Base-by-base conservation (phyloP, 2,113 vertebrate genomes). In the Corythornis cristatus region DNA sequence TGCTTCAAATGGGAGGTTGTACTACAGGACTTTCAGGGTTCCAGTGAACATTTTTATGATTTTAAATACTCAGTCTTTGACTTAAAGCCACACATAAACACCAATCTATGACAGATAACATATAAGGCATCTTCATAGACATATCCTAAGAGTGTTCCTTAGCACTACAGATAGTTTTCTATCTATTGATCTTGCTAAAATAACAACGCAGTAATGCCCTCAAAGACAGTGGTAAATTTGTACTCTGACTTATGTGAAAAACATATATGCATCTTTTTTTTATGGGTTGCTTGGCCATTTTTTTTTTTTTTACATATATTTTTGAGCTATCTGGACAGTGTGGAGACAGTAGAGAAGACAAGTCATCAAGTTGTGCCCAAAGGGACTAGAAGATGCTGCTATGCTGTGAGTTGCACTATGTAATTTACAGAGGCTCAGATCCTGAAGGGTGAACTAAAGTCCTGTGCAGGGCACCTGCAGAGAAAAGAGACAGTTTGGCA, bases 271-370 rank as follows among this genome's bases (percentile, higher is more conserved):
- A 9, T 58, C 15, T 35, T 78, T 56, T 56, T 48, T 77, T 45
- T 2, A 3, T 53, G 31, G 14, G 11, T 76, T 56, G 31, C 7
- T 31, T 50, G 5, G 12, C 9, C 5, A 28, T 48, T 51, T 60
- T n/a, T 37, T 8, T 1, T 10, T 15, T 37, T 8, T 1, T 10
- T 15, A 1, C 8, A 23, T 28, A 22, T 54, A 11, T 33, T 67
- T 84, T 70, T 64, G 37, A 57, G 11, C 10, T 92, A 21, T 80
- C 29, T 61, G 53, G 11, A 53, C 25, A 17, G 1, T 48, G 35
- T 25, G 48, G 14, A 65, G 31, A 37, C 17, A 74, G 20, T 6
- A 28, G 45, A 61, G 15, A 87, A 72, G 37, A 28, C 2, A 50
- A 8, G 4, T 37, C 2, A 3, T 28, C 75, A 65, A 64, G 2